Evolutionary conservation across 2,797 vertebrate genomes (phyloP).

Genomic region (Channa striata): DNA sequence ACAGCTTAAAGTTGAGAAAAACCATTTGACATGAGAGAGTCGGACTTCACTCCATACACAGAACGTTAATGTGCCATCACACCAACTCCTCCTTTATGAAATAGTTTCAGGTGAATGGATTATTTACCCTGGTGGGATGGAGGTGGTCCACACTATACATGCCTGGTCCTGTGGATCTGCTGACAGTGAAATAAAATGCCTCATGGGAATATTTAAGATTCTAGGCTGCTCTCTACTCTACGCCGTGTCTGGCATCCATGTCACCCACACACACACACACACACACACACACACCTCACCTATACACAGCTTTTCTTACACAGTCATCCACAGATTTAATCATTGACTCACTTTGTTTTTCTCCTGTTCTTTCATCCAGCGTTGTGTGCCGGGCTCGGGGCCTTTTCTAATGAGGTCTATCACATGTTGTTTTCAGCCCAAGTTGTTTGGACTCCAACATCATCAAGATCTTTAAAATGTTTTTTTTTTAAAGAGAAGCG

Average conservation of each 20-base stretch:
- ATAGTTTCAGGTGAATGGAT: slow-evolving; percentile 19
- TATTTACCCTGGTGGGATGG: slow-evolving; percentile 28
- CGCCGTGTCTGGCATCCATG: slow-evolving; percentile 51
- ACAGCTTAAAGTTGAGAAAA: slow-evolving; percentile 1
- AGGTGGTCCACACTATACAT: slow-evolving; percentile 44
- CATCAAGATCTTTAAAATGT: slow-evolving; percentile 31
- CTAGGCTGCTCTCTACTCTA: slow-evolving; percentile 43
- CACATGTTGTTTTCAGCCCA: slow-evolving; percentile 70
- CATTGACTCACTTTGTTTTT: slow-evolving; percentile 48
- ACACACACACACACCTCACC: slow-evolving; percentile 32
- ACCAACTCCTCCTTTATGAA: background rate
- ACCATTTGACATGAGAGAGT: slow-evolving; percentile 15
- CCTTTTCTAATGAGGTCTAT: slow-evolving; percentile 64
- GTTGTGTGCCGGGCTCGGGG: slow-evolving; percentile 55
- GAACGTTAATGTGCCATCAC: background rate
- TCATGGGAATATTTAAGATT: slow-evolving; percentile 70
- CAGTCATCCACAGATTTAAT: slow-evolving; percentile 40
- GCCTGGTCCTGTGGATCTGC: slow-evolving; percentile 53
- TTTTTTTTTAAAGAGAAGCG: background rate
- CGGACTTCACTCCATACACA: slow-evolving; percentile 1
- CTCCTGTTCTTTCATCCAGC: slow-evolving; percentile 45
- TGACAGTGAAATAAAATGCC: slow-evolving; percentile 65
- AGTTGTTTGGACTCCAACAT: slow-evolving; percentile 47
- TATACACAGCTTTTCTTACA: slow-evolving; percentile 30
- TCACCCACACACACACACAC: slow-evolving; percentile 43